Conservation (phyloP, 92 coral and sea anemone genomes). For the Epizoanthus ramosus region DNA sequence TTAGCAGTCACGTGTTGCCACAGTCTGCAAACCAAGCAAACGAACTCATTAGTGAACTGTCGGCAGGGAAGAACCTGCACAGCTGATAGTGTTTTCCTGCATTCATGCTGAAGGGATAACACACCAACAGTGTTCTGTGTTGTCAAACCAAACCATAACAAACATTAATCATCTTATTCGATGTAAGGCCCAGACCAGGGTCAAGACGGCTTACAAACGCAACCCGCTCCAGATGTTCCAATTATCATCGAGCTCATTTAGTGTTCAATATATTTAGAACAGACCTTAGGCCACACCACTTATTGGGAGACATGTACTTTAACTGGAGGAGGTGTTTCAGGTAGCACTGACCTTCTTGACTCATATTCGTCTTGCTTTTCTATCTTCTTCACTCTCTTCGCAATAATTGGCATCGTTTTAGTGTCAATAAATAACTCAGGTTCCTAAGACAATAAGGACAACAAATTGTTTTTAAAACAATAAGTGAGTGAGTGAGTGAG, state of each 20-base stretch:
- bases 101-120: too few relatives aligned
- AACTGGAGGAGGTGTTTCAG: background rate
- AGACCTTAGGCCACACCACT: background rate
- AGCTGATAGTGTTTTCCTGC: background rate
- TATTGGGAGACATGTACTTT: background rate
- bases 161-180: too few relatives aligned
- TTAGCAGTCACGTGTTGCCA: conserved; percentile 92
- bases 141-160: too few relatives aligned
- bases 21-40: conserved; percentile 55
- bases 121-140: too few relatives aligned
- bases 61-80: too few relatives aligned
- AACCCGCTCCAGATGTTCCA: too few relatives aligned
- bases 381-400: conserved; percentile 77
- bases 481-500: background rate
- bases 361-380: conserved; percentile 88
- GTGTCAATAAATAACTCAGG: conserved; percentile 90
- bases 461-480: conserved; percentile 9
- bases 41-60: background rate
- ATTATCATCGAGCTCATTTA: too few relatives aligned
- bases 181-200: too few relatives aligned
- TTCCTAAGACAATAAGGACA: conserved; percentile 53
- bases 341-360: conserved; percentile 79
- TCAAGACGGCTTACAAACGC: too few relatives aligned
- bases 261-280: too few relatives aligned
- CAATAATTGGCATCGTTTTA: conserved; percentile 79